phyloP scores from a whole-genome alignment of 2,113 vertebrate species.

The Neolamprologus brichardi region DNA sequence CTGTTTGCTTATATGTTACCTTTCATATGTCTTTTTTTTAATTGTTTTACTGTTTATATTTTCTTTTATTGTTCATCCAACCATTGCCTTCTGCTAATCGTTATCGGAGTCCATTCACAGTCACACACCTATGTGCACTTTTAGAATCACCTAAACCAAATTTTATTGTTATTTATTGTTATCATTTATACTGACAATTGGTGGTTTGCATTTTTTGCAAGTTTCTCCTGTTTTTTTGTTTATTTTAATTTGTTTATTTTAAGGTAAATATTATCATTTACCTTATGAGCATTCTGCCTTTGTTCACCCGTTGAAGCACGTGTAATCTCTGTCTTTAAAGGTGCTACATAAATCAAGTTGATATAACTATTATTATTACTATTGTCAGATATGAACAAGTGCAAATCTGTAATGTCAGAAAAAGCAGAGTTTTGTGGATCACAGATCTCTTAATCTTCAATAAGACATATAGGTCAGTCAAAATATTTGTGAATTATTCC shows the following conservation, averaged over 20 bases:
- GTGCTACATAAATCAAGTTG: background rate
- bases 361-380: background rate
- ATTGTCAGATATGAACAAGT: background rate
- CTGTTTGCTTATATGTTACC: background rate
- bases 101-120: background rate
- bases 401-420: background rate
- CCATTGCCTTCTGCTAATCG: background rate
- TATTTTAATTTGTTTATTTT: background rate
- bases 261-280: background rate
- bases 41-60: background rate
- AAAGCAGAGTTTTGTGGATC: background rate
- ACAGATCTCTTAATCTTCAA: background rate
- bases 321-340: background rate
- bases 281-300: background rate
- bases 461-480: background rate
- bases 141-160: background rate
- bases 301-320: fast-evolving
- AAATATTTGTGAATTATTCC: background rate
- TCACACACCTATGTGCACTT: background rate
- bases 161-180: background rate
- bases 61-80: background rate
- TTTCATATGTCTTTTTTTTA: background rate
- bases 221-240: background rate
- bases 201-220: background rate
- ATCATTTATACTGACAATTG: background rate